Base-by-base conservation (phyloP, 2,888 invertebrate genomes). In the Ryuthela nishihirai region DNA sequence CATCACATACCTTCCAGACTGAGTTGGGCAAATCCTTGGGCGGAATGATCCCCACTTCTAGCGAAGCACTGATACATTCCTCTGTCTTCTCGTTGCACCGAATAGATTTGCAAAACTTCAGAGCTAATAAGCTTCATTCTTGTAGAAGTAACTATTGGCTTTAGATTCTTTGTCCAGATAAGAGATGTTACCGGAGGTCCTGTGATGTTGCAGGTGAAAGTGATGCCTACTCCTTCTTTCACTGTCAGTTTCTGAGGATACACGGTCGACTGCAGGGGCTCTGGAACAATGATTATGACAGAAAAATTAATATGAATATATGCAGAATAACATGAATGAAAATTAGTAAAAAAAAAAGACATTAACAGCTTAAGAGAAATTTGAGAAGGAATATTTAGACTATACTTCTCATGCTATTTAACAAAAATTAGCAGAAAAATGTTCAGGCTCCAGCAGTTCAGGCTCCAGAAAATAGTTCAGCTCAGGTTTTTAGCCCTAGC, bases 51-150 rank as follows among this genome's bases (percentile, higher is more conserved):
- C 29, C 41, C 39, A 17, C 45, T 52, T 29, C 43, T 45, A 9
- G 55, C 64, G 15, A 61, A 58, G 18, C 65, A 62, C 25, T 66
- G 64, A 26, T 65, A 62, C 62, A 64, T 64, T 34, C 62, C 64
- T 21, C 59, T 49, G 34, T 66, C 64, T 46, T 63, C 63, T 17
- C 64, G 41, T 35, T 52, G 55, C 15, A 65, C 53, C 1, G 64
- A 52, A 43, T 54, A 59, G 12, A 65, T 64, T 41, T 58, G 54
- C n/a, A 65, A 25, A 5, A 62, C 62, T 38, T 60, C 62, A 1
- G 52, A 58, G 17, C 54, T 59, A n/a, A 58, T 54, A 17, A 58
- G 44, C 25, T 48, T 54, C 9, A 61, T 49, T 38, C 64, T 54
- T 4, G 60, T 47, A 3, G 56, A 53, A 15, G 50, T 54, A 15